Evolutionary conservation across 2,888 invertebrate genomes (phyloP).

Genomic region (Tricholauxania praeusta): DNA sequence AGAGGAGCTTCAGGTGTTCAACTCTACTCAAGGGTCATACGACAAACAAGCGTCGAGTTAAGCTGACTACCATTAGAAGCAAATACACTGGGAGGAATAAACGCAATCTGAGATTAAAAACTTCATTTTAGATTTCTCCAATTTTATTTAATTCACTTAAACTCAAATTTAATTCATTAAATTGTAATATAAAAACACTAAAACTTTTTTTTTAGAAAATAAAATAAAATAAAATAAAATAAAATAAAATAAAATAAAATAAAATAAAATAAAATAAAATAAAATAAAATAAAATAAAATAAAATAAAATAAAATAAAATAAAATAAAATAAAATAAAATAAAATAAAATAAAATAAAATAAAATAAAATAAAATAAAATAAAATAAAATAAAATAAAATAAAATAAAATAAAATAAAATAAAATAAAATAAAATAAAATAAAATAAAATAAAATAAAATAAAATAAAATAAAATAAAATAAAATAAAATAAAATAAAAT

Average conservation of each 20-base stretch:
- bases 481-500: conserved; percentile 16
- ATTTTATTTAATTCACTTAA: too few species aligned
- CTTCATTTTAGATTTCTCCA: too few species aligned
- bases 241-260: too few species aligned
- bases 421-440: conserved; percentile 29
- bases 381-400: conserved; percentile 27
- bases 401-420: conserved; percentile 29
- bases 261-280: too few species aligned
- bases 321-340: conserved; percentile 26
- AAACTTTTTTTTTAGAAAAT: too few species aligned
- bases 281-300: too few species aligned
- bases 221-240: too few species aligned
- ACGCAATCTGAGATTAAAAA: too few species aligned
- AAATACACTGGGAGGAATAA: too few species aligned
- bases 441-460: conserved; percentile 28
- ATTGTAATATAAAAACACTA: too few species aligned
- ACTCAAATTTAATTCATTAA: too few species aligned
- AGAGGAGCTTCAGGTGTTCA: conserved; percentile 6
- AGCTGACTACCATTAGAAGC: conserved; percentile 14
- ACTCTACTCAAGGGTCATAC: not conserved
- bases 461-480: conserved; percentile 25
- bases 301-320: conserved; percentile 18
- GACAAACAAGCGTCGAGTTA: conserved; percentile 13
- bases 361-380: conserved; percentile 28
- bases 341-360: conserved; percentile 25